phyloP scores from a whole-genome alignment of 2,797 vertebrate species.

The Garrulus glandarius region DNA sequence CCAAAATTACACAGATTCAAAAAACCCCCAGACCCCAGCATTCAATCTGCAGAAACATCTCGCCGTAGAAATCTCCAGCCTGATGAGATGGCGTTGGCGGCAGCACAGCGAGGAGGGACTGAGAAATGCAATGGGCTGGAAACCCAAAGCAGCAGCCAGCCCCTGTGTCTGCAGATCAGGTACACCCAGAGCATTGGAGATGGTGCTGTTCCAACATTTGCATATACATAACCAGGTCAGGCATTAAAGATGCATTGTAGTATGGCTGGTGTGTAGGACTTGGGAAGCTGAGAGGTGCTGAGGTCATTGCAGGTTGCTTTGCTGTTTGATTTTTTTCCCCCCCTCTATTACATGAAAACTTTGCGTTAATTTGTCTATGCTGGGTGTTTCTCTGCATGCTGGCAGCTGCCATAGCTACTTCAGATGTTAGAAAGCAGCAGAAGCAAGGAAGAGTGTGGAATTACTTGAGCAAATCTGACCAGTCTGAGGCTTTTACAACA shows the following conservation, averaged over 20 bases:
- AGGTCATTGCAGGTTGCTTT: constrained; percentile 42
- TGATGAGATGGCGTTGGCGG: not conserved
- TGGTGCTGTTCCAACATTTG: not conserved
- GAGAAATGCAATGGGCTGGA: not conserved
- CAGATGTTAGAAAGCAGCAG: constrained; percentile 11
- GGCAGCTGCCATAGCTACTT: not conserved
- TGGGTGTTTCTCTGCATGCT: not conserved
- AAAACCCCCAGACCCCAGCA: not conserved
- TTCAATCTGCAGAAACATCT: not conserved
- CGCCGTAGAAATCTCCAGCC: not conserved
- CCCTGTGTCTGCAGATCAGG: not conserved
- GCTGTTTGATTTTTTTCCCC: not conserved
- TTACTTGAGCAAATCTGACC: not conserved
- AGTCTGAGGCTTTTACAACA: not conserved
- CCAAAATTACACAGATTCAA: not conserved
- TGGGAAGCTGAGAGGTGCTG: not conserved
- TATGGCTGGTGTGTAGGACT: constrained; percentile 3
- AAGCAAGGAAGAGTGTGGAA: not conserved
- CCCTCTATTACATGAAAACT: not conserved
- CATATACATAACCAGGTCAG: constrained; percentile 19
- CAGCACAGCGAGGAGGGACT: not conserved
- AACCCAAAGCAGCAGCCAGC: not conserved
- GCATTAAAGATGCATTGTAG: not conserved
- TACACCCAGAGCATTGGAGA: not conserved
- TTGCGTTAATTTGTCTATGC: not conserved